Evolutionary conservation across 2,888 invertebrate genomes (phyloP).

Genomic region (Hirudinaria manillensis): DNA sequence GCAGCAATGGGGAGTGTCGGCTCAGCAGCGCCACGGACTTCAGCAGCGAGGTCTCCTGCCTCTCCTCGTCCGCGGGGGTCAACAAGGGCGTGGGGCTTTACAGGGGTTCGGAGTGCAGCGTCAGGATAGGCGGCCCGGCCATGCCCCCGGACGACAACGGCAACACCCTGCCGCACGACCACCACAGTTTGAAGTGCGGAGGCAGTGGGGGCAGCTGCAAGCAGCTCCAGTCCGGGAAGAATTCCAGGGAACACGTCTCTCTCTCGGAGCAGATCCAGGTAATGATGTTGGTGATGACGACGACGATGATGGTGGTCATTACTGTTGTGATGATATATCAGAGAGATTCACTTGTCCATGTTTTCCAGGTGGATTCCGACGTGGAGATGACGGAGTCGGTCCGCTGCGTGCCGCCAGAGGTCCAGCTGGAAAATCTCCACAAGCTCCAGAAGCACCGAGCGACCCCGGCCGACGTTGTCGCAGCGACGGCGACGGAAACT

Average conservation of each 20-base stretch:
- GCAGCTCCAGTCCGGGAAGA: background rate
- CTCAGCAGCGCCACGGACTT: slow-evolving; percentile 56
- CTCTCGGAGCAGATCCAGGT: background rate
- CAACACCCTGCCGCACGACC: slow-evolving; percentile 21
- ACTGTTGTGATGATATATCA: background rate
- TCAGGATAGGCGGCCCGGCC: slow-evolving; percentile 49
- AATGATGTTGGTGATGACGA: background rate
- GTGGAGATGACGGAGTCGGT: slow-evolving; percentile 13
- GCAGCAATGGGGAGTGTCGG: slow-evolving; percentile 50
- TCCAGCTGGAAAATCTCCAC: background rate
- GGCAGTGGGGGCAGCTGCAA: background rate
- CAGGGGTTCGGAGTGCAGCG: slow-evolving; percentile 55
- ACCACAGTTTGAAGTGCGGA: background rate
- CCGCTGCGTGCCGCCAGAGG: slow-evolving; percentile 1
- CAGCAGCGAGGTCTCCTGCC: slow-evolving; percentile 49
- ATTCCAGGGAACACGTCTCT: too few relatives aligned
- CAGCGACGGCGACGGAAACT: background rate
- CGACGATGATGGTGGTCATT: slow-evolving; percentile 5
- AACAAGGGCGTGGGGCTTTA: slow-evolving; percentile 47
- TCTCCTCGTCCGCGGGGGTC: slow-evolving; percentile 28
- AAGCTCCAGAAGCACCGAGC: background rate
- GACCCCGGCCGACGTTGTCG: background rate
- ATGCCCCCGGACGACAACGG: slow-evolving; percentile 28
- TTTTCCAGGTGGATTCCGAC: slow-evolving; percentile 1
- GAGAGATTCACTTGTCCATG: background rate